A percentile compares a stretch with the other conserved stretches of the same genome.
Conservation (phyloP, 2,888 invertebrate species). For the Gandaritis pyraliata region DNA sequence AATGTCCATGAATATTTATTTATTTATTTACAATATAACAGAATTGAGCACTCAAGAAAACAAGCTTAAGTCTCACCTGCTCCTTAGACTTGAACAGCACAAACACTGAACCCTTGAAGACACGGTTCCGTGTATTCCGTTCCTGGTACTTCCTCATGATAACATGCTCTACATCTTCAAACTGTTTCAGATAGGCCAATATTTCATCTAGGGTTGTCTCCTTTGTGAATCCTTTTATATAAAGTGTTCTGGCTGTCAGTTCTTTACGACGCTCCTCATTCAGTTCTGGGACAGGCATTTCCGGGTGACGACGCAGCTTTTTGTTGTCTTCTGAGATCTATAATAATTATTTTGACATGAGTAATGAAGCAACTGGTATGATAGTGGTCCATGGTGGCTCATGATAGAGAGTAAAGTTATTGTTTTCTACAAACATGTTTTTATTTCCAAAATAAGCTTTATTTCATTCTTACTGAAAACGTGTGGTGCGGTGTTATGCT, state of each 20-base stretch:
- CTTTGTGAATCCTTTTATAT: conserved; percentile 94
- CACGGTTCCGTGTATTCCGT: conserved; percentile 85
- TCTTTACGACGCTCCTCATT: conserved; percentile 93
- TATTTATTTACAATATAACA: no score
- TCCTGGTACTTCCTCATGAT: conserved; percentile 86
- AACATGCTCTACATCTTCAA: conserved; percentile 88
- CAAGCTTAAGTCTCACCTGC: conserved; percentile 62
- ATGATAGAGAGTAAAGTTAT: no score
- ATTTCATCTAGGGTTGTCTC: conserved; percentile 88
- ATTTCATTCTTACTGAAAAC: no score
- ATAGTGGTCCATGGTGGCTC: no score
- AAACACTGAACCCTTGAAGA: conserved; percentile 97
- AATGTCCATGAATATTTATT: no score
- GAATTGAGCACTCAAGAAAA: no score
- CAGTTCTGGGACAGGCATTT: conserved; percentile 92
- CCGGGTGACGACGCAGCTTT: conserved; percentile 90
- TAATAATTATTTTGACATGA: conserved; percentile 5
- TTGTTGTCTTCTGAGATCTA: conserved; percentile 87
- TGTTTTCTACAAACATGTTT: no score
- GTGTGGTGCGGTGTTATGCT: no score
- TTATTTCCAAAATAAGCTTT: no score
- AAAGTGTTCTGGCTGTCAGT: conserved; percentile 90
- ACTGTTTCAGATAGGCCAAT: conserved; percentile 88
- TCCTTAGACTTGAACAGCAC: conserved; percentile 93
- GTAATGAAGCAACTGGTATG: no score